Evolutionary conservation across 2,797 vertebrate species (phyloP), one percentile per base, ranked within the genome.

Genomic region (Cephalopachus bancanus): DNA sequence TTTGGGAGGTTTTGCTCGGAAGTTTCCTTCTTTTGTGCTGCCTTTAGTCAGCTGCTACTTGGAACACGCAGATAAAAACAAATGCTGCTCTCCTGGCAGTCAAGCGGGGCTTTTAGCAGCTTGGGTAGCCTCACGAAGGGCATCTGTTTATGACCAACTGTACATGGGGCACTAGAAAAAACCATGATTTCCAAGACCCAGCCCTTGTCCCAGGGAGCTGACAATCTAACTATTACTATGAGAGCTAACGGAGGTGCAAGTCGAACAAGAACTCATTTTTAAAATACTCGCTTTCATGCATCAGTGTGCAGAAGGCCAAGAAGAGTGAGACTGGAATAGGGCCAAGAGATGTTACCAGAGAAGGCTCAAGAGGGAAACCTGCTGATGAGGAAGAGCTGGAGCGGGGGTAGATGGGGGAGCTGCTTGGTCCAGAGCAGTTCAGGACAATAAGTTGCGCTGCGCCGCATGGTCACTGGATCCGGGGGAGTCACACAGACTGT

Each of bases 11-110:
- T 96, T 93, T 78, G 60, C 89, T 80, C n/a, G 16, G 3, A 57
- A 49, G 44, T 84, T 19, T 51, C 26, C 14, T 93, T 91, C 76
- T 95, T 94, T 92, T 83, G 53, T 72, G 69, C 60, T 89, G 92
- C 59, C 30, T 91, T 74, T 69, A 92, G 62, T 94, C 93, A 96
- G 93, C 96, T 72, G 90, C 71, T 94, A 0, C 71, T 78, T 86
- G 79, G 57, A 72, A 89, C 59, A 64, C 51, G 57, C 75, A 28
- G 17, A 24, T 65, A 64, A 92, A 93, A 94, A 97, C 89, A 96
- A 85, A 76, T 24, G 22, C 85, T 24, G 2, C 83, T 91, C 89
- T 94, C 80, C 53, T 60, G 12, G 28, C 59, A 59, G 44, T 75
- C 87, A 74, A 75, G 83, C 76, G 93, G 79, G 22, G 53, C 91